Percentiles rank a stretch among this genome's conserved stretches.
Conservation (phyloP, 2,888 invertebrate genomes). For the Microdon myrmicae region DNA sequence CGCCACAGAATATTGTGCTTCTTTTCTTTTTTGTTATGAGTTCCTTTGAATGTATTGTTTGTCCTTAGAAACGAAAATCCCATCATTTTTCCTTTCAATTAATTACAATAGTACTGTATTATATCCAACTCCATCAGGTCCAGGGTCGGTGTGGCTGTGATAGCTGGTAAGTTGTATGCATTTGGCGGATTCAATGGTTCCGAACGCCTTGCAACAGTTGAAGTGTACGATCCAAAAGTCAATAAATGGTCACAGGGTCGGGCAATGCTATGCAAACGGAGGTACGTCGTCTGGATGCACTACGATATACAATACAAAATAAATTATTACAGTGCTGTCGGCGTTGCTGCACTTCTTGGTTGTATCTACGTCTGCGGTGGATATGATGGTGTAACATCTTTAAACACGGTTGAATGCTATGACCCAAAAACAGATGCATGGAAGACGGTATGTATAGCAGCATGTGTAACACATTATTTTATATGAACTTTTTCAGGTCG, state of each 20-base stretch:
- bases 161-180: constrained; percentile 80
- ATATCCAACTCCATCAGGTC: no score
- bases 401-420: constrained; percentile 84
- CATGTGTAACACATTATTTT: background rate
- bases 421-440: constrained; percentile 79
- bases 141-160: constrained; percentile 85
- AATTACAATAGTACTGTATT: no score
- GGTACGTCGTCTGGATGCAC: no score
- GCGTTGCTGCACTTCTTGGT: constrained; percentile 82
- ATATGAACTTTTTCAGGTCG: constrained; percentile 57
- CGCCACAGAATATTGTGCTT: no score
- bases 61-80: no score
- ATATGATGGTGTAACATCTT: constrained; percentile 84
- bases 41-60: no score
- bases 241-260: constrained; percentile 81
- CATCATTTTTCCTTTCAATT: no score
- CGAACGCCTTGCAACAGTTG: constrained; percentile 84
- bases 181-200: constrained; percentile 88
- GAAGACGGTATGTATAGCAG: constrained; percentile 71
- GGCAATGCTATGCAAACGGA: constrained; percentile 82
- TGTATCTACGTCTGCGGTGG: constrained; percentile 86
- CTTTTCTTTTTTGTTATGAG: no score
- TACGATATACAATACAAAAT: no score
- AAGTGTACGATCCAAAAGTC: constrained; percentile 80
- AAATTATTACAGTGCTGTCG: constrained; percentile 80